Evolutionary conservation across 2,113 vertebrate species (phyloP), one percentile per base, ranked within the genome.

Genomic region (Malurus alboscapulatus): DNA sequence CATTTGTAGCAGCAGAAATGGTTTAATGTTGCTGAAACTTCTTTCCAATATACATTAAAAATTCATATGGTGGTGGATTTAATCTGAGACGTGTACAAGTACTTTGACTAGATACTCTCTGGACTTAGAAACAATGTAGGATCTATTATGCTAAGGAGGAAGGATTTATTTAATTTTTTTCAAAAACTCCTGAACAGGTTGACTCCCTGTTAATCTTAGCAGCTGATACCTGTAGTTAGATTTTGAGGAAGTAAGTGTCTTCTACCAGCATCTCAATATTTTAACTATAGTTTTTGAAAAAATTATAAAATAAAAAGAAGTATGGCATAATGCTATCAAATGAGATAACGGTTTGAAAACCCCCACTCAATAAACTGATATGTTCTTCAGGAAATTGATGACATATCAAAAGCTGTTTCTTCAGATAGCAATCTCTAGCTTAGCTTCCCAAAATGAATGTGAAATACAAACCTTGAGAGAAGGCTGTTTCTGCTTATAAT

Each of bases 321-420:
- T 80, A 53, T 63, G 17, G 50, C 6, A 1, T 95, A 95, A 90
- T 94, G 89, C 68, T 95, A 65, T 91, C 1, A 0, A 95, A 92
- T 83, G 83, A 95, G 94, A 90, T 88, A 75, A 90, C 67, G 94
- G 78, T 65, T 50, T 92, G 81, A 83, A 93, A 83, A 55, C 20
- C 29, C 57, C 27, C 0, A 0, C 84, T 97, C 82, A 90, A 91
- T 96, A 95, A 96, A 91, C 82, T 79, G 94, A 84, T 80, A 84
- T 15, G 55, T 94, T 95, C 68, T 95, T 88, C 92, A 91, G 94
- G 95, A 97, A 96, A 96, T 84, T 93, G 94, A 93, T 92, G 81
- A 58, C 91, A 32, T 86, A 95, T 94, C 82, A 95, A 93, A 95
- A 96, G 92, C 81, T 91, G 61, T 91, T 93, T 59, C 54, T 95